These are phyloP conservation scores for Actinernus sp. DNA, from an alignment of 92 coral and sea anemone genomes.

Conservation along the genomic window DNA sequence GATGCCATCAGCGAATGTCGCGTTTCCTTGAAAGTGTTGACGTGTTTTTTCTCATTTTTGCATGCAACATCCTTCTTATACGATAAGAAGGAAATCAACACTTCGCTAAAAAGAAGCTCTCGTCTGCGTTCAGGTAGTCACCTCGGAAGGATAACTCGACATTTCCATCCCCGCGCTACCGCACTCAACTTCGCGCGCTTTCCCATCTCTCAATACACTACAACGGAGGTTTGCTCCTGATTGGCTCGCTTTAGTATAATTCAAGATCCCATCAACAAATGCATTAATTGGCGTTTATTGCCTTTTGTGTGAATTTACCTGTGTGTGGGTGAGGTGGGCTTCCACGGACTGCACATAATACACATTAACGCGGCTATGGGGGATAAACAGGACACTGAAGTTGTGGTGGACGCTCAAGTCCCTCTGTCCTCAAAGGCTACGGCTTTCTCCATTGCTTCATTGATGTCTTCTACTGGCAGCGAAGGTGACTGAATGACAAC, in stretches of 20 bases:
- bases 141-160: not conserved
- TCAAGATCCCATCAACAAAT: slow-evolving; percentile 80
- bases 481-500: slow-evolving; percentile 54
- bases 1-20: not conserved
- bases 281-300: slow-evolving; percentile 80
- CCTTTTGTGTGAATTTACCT: slow-evolving; percentile 67
- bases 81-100: slow-evolving; percentile 5
- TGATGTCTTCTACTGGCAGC: slow-evolving; percentile 82
- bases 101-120: not conserved
- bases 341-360: too few species aligned
- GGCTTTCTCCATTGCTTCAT: slow-evolving; percentile 92
- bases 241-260: slow-evolving; percentile 70
- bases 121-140: not conserved
- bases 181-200: not conserved
- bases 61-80: not conserved
- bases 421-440: slow-evolving; percentile 90
- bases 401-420: slow-evolving; percentile 26
- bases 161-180: not conserved
- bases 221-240: slow-evolving; percentile 54
- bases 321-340: too few species aligned
- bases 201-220: slow-evolving; percentile 5
- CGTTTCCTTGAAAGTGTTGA: slow-evolving; percentile 1
- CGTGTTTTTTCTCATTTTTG: not conserved
- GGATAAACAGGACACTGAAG: slow-evolving; percentile 11
- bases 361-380: slow-evolving; percentile 33